A percentile compares a stretch with the other conserved stretches of the same genome.
These are phyloP conservation scores for Ariopsis seemanni DNA, from an alignment of 2,113 vertebrate species.

Conservation along the genomic window DNA sequence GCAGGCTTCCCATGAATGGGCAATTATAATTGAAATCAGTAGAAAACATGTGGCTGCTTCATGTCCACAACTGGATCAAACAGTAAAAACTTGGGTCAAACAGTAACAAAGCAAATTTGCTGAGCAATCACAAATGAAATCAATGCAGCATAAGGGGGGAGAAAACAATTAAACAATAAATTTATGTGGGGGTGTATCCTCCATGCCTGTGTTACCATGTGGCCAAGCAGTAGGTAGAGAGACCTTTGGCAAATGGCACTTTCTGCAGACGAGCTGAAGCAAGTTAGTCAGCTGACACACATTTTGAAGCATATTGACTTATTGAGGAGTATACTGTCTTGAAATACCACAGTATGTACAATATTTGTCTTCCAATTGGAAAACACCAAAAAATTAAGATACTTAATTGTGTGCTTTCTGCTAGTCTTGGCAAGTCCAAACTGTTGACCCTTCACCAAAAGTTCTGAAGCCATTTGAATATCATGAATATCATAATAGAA, in stretches of 20 bases:
- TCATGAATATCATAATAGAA: neutral
- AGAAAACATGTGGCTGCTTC: neutral
- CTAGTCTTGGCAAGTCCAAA: neutral
- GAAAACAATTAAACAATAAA: neutral
- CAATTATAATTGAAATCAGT: neutral
- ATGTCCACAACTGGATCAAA: neutral
- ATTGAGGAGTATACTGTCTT: neutral
- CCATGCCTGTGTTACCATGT: conserved; percentile 29
- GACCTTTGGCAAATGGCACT: conserved; percentile 57
- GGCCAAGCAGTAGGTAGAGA: conserved; percentile 54
- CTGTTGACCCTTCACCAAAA: neutral
- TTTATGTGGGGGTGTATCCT: conserved; percentile 13
- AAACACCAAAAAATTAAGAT: neutral
- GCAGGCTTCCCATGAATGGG: neutral
- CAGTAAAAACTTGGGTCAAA: neutral
- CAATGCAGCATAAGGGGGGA: neutral
- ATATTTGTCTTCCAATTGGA: neutral
- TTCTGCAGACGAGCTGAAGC: conserved; percentile 42
- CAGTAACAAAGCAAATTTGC: neutral
- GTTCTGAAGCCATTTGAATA: neutral
- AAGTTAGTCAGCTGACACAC: conserved; percentile 10
- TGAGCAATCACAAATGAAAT: neutral
- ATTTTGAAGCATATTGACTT: neutral
- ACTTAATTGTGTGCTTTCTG: neutral
- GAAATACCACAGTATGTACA: neutral